These are phyloP conservation scores for Blastobasis lacticolella DNA, from an alignment of 2,888 invertebrate genomes.

Conservation along the genomic window DNA sequence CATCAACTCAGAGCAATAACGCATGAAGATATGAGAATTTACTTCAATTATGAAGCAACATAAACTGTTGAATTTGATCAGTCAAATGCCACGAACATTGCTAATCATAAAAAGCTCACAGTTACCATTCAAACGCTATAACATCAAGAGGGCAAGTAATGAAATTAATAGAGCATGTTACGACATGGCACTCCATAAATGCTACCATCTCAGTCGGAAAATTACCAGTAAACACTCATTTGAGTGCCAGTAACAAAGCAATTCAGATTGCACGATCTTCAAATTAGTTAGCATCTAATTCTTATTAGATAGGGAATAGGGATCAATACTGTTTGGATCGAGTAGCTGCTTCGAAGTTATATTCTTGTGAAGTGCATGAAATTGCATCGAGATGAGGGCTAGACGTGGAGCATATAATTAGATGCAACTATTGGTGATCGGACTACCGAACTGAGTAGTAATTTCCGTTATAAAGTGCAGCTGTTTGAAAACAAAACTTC, in stretches of 20 bases:
- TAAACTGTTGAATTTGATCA: not conserved
- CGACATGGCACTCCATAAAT: constrained; percentile 45
- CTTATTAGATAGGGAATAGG: constrained; percentile 2
- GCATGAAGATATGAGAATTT: too few relatives aligned
- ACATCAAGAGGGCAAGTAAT: constrained; percentile 44
- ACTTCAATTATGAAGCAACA: too few relatives aligned
- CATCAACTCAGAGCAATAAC: not conserved
- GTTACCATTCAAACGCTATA: constrained; percentile 19
- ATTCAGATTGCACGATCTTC: not conserved
- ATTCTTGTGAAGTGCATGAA: constrained; percentile 7
- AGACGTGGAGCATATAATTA: constrained; percentile 27
- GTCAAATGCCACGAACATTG: constrained; percentile 9
- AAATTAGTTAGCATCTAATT: not conserved
- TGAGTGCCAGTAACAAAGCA: constrained; percentile 2
- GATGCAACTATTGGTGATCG: constrained; percentile 17
- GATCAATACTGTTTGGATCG: constrained; percentile 3
- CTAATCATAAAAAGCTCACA: not conserved
- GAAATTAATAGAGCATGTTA: constrained; percentile 52
- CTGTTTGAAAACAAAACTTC: constrained; percentile 6
- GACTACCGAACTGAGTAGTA: constrained; percentile 12
- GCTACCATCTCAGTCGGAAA: constrained; percentile 47
- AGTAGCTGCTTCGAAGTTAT: not conserved
- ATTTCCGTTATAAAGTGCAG: constrained; percentile 9
- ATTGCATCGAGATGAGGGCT: constrained; percentile 27
- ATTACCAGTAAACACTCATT: constrained; percentile 36